A percentile compares a stretch with the other conserved stretches of the same genome.
phyloP scores from a whole-genome alignment of 2,888 invertebrate genomes.

The Mesoligia furuncula region DNA sequence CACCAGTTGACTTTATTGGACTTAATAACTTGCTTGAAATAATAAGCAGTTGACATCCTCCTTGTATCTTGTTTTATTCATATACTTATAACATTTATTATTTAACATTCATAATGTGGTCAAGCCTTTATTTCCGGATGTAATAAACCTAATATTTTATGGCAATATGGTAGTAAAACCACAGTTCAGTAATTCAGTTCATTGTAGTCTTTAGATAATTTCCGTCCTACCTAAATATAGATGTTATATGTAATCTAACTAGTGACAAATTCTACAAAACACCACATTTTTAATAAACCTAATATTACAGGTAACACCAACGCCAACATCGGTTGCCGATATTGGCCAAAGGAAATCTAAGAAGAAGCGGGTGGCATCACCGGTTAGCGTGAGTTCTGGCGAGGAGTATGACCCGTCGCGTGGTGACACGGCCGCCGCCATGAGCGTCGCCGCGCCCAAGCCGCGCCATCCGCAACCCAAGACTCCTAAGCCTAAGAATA shows the following conservation, averaged over 20 bases:
- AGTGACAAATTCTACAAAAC: conserved; percentile 9
- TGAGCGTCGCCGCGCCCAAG: conserved; percentile 86
- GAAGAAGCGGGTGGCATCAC: conserved; percentile 85
- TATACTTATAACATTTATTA: background rate
- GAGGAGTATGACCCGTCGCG: conserved; percentile 87
- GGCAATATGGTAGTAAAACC: background rate
- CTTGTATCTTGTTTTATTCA: background rate
- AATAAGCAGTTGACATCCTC: background rate
- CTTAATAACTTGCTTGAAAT: conserved; percentile 1
- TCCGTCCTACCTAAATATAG: background rate
- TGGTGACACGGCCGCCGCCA: conserved; percentile 83
- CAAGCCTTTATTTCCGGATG: background rate
- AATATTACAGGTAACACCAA: conserved; percentile 74
- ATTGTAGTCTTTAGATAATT: background rate
- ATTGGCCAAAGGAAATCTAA: conserved; percentile 86
- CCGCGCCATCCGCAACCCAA: conserved; percentile 79
- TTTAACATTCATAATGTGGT: background rate
- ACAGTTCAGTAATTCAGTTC: background rate
- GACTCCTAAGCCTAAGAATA: conserved; percentile 77
- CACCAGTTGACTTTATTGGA: background rate
- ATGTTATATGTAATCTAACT: conserved; percentile 1
- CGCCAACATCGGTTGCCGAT: conserved; percentile 82
- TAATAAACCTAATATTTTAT: background rate
- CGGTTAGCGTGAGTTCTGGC: conserved; percentile 86
- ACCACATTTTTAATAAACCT: conserved; percentile 1